These are phyloP conservation scores for Actias luna DNA, from an alignment of 2,888 invertebrate species.

Conservation along the genomic window DNA sequence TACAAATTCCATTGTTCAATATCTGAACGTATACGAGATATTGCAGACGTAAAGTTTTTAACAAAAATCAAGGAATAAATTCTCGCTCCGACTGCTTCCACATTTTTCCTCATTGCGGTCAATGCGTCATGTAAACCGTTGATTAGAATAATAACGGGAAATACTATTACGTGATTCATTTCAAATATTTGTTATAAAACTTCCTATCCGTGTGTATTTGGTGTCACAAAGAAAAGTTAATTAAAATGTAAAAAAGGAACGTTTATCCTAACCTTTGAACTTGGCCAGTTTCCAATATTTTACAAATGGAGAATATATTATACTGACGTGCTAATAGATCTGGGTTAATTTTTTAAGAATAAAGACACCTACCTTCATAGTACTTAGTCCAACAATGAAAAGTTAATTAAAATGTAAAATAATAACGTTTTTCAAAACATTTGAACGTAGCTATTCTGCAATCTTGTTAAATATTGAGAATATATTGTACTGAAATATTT, in stretches of 20 bases:
- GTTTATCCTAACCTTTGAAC: neutral
- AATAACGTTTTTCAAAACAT: too few species aligned
- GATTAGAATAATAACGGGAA: constrained; percentile 35
- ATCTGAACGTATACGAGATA: neutral
- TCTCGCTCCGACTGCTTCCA: constrained; percentile 13
- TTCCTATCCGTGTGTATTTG: neutral
- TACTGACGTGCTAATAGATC: too few species aligned
- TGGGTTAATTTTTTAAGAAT: too few species aligned
- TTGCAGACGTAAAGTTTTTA: neutral
- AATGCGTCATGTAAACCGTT: constrained; percentile 31
- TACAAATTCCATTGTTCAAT: neutral
- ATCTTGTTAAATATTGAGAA: too few species aligned
- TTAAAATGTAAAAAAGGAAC: neutral
- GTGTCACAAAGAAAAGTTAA: neutral
- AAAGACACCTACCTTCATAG: too few species aligned
- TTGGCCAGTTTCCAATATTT: neutral
- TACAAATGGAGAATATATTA: neutral
- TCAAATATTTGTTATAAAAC: constrained; percentile 8
- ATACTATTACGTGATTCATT: constrained; percentile 34
- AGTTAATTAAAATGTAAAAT: too few species aligned
- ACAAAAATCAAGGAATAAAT: constrained; percentile 8
- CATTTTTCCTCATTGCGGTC: constrained; percentile 23
- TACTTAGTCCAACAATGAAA: too few species aligned
- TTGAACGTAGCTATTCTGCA: too few species aligned
- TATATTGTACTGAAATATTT: too few species aligned